phyloP scores from a whole-genome alignment of 1,140 invertebrate genomes.

The Vanessa tameamea region DNA sequence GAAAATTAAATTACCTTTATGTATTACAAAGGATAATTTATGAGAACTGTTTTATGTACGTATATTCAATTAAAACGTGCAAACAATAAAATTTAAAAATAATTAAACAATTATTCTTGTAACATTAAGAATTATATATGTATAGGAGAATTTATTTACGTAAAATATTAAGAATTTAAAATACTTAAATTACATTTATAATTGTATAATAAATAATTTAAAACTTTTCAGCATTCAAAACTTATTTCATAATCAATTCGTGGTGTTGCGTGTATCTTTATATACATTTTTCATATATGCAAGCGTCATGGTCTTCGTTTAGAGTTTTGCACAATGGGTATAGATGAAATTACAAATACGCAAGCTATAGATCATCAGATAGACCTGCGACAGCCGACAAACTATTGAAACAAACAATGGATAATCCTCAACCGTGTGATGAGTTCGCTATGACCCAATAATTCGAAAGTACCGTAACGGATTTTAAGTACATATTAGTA shows the following conservation, averaged over 20 bases:
- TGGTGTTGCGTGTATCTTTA: too few relatives aligned
- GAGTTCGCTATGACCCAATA: conserved; percentile 50
- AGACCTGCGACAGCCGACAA: conserved; percentile 18
- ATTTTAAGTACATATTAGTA: conserved; percentile 31
- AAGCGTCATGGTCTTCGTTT: too few relatives aligned
- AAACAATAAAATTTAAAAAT: conserved; percentile 19
- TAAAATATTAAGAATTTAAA: background rate
- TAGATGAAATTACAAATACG: background rate
- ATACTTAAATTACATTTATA: too few relatives aligned
- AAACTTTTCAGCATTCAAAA: too few relatives aligned
- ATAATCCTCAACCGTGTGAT: conserved; percentile 47
- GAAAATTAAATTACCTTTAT: conserved; percentile 30
- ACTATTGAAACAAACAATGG: conserved; percentile 36
- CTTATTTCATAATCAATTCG: too few relatives aligned
- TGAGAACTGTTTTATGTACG: conserved; percentile 26
- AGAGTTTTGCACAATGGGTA: too few relatives aligned
- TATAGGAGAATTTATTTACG: background rate
- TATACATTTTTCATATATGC: too few relatives aligned
- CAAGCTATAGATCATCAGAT: conserved; percentile 18
- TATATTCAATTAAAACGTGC: conserved; percentile 18
- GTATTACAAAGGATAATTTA: conserved; percentile 22
- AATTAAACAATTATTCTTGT: background rate
- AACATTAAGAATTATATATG: background rate
- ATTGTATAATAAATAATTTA: too few relatives aligned
- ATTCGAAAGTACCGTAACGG: conserved; percentile 45